These are phyloP conservation scores for Neoaliturus tenellus DNA, from an alignment of 2,888 invertebrate species.

Conservation along the genomic window DNA sequence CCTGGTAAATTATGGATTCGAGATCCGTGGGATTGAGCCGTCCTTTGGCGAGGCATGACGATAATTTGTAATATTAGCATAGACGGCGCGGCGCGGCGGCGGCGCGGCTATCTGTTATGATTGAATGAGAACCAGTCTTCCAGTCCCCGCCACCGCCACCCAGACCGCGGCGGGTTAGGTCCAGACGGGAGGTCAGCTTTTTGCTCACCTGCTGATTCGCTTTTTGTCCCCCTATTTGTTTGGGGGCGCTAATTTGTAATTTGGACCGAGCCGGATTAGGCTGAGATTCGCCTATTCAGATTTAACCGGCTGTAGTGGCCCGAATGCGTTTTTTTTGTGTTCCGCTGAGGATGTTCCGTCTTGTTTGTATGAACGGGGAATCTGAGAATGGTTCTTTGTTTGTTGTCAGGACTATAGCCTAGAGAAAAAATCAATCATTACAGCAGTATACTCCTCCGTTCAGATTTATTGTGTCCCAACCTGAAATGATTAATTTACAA, in stretches of 20 bases:
- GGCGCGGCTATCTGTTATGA: constrained; percentile 15
- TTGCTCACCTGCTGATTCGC: constrained; percentile 9
- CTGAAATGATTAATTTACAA: no score
- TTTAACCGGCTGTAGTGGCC: not conserved
- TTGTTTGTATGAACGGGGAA: no score
- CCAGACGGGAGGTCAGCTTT: not conserved
- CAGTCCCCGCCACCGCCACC: not conserved
- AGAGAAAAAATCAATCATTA: no score
- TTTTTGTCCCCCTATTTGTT: not conserved
- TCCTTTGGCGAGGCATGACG: not conserved
- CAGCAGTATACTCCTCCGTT: no score
- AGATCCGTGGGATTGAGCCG: constrained; percentile 14
- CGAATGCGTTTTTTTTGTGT: not conserved
- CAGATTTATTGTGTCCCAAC: no score
- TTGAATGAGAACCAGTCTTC: constrained; percentile 18
- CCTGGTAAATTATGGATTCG: not conserved
- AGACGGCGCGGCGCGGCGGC: not conserved
- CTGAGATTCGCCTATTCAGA: not conserved
- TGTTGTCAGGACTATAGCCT: no score
- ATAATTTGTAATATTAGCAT: constrained; percentile 8
- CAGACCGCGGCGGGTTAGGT: not conserved
- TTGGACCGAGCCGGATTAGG: not conserved
- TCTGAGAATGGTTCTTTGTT: no score
- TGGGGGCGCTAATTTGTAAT: not conserved
- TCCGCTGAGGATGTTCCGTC: not conserved